phyloP scores from a whole-genome alignment of 2,797 vertebrate genomes.

The Catamblyrhynchus diadema region DNA sequence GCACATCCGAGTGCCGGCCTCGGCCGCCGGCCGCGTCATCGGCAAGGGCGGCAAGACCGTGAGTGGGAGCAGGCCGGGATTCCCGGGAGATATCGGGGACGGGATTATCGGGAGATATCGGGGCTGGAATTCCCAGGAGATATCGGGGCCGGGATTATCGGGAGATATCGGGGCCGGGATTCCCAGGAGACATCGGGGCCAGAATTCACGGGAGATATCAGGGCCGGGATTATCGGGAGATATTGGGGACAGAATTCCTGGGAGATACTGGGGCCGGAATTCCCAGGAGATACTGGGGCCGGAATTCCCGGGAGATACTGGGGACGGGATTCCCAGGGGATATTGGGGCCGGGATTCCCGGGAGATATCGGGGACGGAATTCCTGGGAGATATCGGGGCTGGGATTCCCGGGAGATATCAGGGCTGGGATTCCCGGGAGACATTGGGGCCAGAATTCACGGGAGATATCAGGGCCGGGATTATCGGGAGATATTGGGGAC shows the following conservation, averaged over 20 bases:
- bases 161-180: accelerated
- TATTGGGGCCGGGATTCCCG: accelerated
- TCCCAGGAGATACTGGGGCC: accelerated
- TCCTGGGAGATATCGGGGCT: accelerated
- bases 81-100: accelerated
- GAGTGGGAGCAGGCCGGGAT: not conserved
- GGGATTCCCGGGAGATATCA: accelerated
- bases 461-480: accelerated
- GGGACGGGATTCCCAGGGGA: accelerated
- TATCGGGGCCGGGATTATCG: accelerated
- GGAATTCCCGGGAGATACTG: no score
- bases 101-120: accelerated
- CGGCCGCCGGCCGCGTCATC: slow-evolving; percentile 91
- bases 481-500: accelerated
- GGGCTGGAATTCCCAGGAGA: accelerated
- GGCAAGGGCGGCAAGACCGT: slow-evolving; percentile 97
- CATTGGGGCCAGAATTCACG: accelerated
- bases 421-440: accelerated
- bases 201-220: accelerated
- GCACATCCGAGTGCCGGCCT: slow-evolving; percentile 93
- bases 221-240: accelerated
- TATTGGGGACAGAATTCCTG: not conserved
- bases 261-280: accelerated
- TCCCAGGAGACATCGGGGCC: accelerated
- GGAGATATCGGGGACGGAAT: no score